Evolutionary conservation across 2,113 vertebrate genomes (phyloP).

Genomic region (Hoplias malabaricus): DNA sequence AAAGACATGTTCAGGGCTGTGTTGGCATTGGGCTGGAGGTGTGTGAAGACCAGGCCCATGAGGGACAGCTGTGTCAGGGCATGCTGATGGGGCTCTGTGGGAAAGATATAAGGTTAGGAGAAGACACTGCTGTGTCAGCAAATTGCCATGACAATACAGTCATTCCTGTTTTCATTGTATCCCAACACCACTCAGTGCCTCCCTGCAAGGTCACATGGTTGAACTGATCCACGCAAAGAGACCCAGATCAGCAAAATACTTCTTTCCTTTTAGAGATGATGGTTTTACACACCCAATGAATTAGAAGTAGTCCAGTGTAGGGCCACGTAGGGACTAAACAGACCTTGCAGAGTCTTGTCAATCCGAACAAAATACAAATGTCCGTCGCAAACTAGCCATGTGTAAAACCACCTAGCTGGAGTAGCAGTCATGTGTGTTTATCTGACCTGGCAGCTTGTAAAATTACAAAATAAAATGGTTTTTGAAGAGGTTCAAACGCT

Average conservation of each 20-base stretch:
- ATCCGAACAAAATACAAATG: no score
- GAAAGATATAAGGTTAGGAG: constrained; percentile 67
- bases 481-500: no score
- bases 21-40: constrained; percentile 4
- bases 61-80: constrained; percentile 39
- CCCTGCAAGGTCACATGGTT: constrained; percentile 61
- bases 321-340: no score
- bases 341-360: no score
- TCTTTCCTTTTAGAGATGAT: no score
- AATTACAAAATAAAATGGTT: no score
- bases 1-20: neutral
- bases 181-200: constrained; percentile 52
- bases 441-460: no score
- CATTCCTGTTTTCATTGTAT: constrained; percentile 65
- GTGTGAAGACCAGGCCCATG: neutral
- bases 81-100: constrained; percentile 55
- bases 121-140: constrained; percentile 75
- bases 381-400: no score
- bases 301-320: no score
- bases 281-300: no score
- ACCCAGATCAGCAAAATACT: constrained; percentile 19
- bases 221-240: constrained; percentile 56
- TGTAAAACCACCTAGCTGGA: no score
- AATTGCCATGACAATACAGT: constrained; percentile 65
- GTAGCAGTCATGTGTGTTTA: no score